phyloP scores from a whole-genome alignment of 1,140 invertebrate genomes.

The Camponotus floridanus region DNA sequence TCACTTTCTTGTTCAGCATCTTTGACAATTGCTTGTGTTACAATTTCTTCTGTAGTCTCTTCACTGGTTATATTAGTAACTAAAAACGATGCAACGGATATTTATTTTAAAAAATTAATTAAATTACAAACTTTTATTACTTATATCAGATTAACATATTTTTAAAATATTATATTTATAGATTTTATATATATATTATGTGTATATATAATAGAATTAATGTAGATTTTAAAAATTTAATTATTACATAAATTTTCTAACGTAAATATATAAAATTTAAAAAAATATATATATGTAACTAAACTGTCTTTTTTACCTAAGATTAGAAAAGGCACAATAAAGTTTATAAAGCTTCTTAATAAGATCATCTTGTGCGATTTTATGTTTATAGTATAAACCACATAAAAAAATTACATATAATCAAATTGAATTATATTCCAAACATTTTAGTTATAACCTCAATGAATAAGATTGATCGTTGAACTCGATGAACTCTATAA shows the following conservation, averaged over 20 bases:
- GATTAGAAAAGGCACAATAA: conserved; percentile 50
- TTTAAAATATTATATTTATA: background rate
- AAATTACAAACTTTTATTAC: background rate
- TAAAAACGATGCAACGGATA: background rate
- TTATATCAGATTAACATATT: conserved; percentile 2
- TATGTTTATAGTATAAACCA: conserved; percentile 19
- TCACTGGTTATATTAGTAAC: conserved; percentile 38
- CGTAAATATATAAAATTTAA: background rate
- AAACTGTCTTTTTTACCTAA: conserved; percentile 60
- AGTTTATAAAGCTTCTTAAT: conserved; percentile 31
- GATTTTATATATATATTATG: too few species aligned
- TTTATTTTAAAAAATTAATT: background rate
- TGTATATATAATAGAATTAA: background rate
- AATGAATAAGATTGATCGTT: too few species aligned
- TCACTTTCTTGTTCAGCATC: conserved; percentile 9
- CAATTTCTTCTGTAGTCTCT: background rate
- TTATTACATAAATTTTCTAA: background rate
- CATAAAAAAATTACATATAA: background rate
- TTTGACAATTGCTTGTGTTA: background rate
- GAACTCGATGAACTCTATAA: too few species aligned
- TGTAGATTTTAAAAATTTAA: background rate
- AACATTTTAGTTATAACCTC: too few species aligned
- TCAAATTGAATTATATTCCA: background rate
- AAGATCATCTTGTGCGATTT: conserved; percentile 50
- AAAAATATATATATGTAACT: background rate